Evolutionary conservation across 2,797 vertebrate species (phyloP).

Genomic region (Phaenicophaeus curvirostris): DNA sequence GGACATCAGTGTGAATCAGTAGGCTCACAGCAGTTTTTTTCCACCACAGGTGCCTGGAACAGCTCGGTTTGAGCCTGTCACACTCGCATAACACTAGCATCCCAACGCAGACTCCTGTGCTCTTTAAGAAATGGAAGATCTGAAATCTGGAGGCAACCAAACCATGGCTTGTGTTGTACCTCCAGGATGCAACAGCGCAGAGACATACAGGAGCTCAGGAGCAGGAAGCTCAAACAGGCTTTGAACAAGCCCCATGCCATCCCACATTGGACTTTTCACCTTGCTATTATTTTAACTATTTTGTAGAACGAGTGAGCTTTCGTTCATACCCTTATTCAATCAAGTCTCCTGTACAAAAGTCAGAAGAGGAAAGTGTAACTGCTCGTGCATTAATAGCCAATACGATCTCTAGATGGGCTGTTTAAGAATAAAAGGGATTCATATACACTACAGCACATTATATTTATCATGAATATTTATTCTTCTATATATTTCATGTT

Average conservation of each 20-base stretch:
- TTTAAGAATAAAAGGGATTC: neutral
- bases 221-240: neutral
- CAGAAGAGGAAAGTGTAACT: neutral
- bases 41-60: neutral
- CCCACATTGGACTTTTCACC: fast-evolving
- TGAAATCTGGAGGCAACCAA: fast-evolving
- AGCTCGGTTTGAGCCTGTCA: neutral
- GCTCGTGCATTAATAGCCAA: neutral
- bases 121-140: neutral
- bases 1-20: neutral
- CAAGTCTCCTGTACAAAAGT: neutral
- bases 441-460: neutral
- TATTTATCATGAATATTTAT: neutral
- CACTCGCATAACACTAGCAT: fast-evolving
- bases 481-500: fast-evolving
- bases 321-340: neutral
- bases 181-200: too few species aligned
- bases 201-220: neutral
- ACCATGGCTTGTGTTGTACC: fast-evolving
- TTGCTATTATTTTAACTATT: neutral
- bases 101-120: neutral
- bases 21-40: neutral
- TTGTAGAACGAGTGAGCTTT: neutral
- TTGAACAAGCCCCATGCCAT: neutral
- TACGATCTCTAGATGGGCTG: neutral